A percentile compares a stretch with the other conserved stretches of the same genome.
Evolutionary conservation across 2,888 invertebrate genomes (phyloP).

Genomic region (Crossocerus cetratus): DNA sequence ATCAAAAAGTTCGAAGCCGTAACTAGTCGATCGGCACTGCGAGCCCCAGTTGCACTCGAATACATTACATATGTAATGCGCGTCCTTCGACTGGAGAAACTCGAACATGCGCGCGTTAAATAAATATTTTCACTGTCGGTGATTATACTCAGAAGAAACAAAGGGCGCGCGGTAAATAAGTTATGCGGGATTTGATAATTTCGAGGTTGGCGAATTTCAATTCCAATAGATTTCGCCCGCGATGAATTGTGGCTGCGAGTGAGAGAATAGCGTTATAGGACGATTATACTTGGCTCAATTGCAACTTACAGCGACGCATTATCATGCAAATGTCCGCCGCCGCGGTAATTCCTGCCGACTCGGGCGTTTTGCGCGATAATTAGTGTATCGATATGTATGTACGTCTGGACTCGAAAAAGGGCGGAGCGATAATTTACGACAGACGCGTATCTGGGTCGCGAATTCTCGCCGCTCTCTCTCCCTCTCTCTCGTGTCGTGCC

Average conservation of each 20-base stretch:
- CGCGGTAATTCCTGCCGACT: slow-evolving; percentile 22
- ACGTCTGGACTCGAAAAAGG: slow-evolving; percentile 7
- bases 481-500: no score
- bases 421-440: slow-evolving; percentile 32
- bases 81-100: no score
- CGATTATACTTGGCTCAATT: slow-evolving; percentile 44
- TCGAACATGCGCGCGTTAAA: no score
- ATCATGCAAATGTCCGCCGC: slow-evolving; percentile 44
- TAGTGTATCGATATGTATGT: slow-evolving; percentile 21
- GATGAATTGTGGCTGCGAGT: slow-evolving; percentile 34
- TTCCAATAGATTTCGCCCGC: slow-evolving; percentile 23
- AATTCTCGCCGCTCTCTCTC: no score
- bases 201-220: slow-evolving; percentile 18
- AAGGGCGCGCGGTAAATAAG: no score
- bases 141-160: no score
- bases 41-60: no score
- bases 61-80: no score
- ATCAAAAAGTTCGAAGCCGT: neutral
- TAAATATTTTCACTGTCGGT: no score
- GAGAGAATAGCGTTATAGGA: slow-evolving; percentile 32
- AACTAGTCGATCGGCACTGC: neutral
- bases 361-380: slow-evolving; percentile 44
- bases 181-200: slow-evolving; percentile 5
- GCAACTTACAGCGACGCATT: slow-evolving; percentile 40
- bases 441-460: neutral